Conservation (phyloP, 1,140 invertebrate species). For the Tetragnatha versicolor region DNA sequence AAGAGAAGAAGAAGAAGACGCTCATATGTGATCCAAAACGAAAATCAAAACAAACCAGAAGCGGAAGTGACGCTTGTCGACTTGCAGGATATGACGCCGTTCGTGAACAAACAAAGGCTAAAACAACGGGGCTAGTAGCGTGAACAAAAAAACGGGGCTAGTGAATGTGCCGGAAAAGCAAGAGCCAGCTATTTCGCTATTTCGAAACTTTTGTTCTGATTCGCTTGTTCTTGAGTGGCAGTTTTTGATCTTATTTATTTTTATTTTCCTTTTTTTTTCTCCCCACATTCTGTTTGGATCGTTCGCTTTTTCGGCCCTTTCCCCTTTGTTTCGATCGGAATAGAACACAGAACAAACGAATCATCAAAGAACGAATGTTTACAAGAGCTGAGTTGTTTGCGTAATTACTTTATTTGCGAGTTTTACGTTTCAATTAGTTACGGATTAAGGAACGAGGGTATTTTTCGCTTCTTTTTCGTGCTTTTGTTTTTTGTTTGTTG, state of each 20-base stretch:
- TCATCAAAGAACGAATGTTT: too few species aligned
- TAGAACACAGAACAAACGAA: too few species aligned
- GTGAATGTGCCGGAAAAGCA: not conserved
- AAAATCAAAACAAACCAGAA: conserved; percentile 40
- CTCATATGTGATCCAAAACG: not conserved
- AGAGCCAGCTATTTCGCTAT: not conserved
- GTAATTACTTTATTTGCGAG: too few species aligned
- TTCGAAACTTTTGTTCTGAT: conserved; percentile 18
- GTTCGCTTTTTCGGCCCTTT: too few species aligned
- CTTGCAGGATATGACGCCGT: conserved; percentile 25
- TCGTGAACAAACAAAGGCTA: conserved; percentile 1
- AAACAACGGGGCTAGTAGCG: not conserved
- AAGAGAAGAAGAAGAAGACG: not conserved
- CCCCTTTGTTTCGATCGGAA: not conserved
- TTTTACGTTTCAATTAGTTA: too few species aligned
- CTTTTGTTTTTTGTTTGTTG: too few species aligned
- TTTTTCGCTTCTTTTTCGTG: too few species aligned
- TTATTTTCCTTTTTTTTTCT: not conserved
- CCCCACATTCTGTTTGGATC: too few species aligned
- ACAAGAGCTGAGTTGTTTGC: too few species aligned
- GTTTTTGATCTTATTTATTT: not conserved
- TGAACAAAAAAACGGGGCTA: conserved; percentile 1
- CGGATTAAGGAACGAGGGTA: too few species aligned
- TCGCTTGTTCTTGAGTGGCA: not conserved
- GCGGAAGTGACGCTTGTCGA: conserved; percentile 43